phyloP scores from a whole-genome alignment of 1,140 invertebrate species.

The Cydia fagiglandana region DNA sequence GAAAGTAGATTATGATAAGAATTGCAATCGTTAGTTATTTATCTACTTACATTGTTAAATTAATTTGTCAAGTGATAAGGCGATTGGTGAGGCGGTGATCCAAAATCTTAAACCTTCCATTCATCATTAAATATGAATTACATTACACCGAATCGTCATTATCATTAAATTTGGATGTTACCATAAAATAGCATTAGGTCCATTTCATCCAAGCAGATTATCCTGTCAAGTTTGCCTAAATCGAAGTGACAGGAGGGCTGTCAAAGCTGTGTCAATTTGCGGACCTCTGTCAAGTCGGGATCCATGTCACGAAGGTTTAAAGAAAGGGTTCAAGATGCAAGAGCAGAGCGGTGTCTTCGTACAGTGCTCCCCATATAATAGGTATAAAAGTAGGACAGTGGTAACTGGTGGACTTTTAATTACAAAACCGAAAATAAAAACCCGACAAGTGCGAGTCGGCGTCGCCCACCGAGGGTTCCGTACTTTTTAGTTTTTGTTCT shows the following conservation, averaged over 20 bases:
- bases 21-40: not conserved
- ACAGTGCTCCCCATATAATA: too few species aligned
- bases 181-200: conserved; percentile 13
- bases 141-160: not conserved
- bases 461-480: too few species aligned
- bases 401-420: too few species aligned
- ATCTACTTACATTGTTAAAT: not conserved
- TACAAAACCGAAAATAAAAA: too few species aligned
- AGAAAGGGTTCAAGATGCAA: conserved; percentile 5
- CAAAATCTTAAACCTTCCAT: not conserved
- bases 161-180: conserved; percentile 33
- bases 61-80: too few species aligned
- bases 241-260: conserved; percentile 48
- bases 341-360: not conserved
- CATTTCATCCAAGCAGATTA: conserved; percentile 41
- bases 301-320: conserved; percentile 4
- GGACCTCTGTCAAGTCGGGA: conserved; percentile 50
- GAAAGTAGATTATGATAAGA: not conserved
- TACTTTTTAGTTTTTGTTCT: too few species aligned
- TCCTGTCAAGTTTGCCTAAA: conserved; percentile 42
- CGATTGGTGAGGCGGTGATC: too few species aligned
- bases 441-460: too few species aligned
- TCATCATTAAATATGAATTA: not conserved
- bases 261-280: conserved; percentile 63
- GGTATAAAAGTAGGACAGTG: too few species aligned